Conservation (phyloP, 2,797 vertebrate species). For the Macroramphosus scolopax region DNA sequence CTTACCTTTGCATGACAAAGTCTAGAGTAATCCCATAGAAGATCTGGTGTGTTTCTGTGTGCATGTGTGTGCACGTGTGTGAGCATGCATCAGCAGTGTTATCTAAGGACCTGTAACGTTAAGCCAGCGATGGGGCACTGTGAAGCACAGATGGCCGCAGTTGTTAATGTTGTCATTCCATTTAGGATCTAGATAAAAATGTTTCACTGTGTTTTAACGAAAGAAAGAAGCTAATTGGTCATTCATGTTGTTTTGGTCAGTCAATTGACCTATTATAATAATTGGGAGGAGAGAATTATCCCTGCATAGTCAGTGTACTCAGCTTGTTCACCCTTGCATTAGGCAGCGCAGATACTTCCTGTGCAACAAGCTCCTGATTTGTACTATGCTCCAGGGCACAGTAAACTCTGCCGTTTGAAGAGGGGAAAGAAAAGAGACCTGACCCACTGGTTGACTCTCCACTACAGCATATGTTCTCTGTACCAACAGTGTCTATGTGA, state of each 20-base stretch:
- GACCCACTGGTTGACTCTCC: too few species aligned
- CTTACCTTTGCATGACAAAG: slow-evolving; percentile 69
- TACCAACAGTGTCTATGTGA: not conserved
- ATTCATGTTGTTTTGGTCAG: not conserved
- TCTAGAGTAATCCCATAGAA: slow-evolving; percentile 65
- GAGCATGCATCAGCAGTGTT: slow-evolving; percentile 45
- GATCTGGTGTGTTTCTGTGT: slow-evolving; percentile 44
- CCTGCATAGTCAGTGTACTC: not conserved
- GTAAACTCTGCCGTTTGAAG: slow-evolving; percentile 21
- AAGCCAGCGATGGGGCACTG: slow-evolving; percentile 6
- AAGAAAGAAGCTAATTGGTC: not conserved
- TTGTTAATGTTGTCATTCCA: slow-evolving; percentile 1
- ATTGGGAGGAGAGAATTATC: slow-evolving; percentile 4
- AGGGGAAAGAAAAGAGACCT: slow-evolving; percentile 10
- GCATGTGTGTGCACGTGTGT: slow-evolving; percentile 20
- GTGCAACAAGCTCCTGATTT: slow-evolving; percentile 39
- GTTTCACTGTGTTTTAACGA: not conserved
- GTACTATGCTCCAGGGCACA: slow-evolving; percentile 44
- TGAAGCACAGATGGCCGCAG: not conserved
- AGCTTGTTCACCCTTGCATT: slow-evolving; percentile 34
- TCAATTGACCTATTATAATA: slow-evolving; percentile 2
- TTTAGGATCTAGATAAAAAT: not conserved
- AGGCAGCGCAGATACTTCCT: slow-evolving; percentile 50
- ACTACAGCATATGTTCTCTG: not conserved
- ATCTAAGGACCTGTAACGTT: slow-evolving; percentile 49